Evolutionary conservation across 1,140 invertebrate species (phyloP), one percentile per base, ranked within the genome.

Genomic region (Mactra quadrangularis): DNA sequence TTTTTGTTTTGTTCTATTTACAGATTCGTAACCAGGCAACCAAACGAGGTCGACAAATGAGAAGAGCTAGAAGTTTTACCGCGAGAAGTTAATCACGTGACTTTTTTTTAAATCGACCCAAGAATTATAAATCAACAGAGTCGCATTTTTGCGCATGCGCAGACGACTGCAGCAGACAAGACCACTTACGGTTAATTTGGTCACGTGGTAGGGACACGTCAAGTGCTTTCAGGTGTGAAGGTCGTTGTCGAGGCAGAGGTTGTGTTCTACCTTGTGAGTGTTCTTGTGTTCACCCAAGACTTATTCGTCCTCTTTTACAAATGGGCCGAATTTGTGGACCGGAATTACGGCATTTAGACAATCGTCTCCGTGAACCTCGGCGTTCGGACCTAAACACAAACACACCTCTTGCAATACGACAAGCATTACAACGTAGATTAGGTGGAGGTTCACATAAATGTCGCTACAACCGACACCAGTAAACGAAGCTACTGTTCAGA

Each of bases 221-320:
- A n/a, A 55, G 55, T n/a, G 71, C 71, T 75, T 75, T 59, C 38
- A 75, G 45, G 35, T 75, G 71, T 60, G 55, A 57, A n/a, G 71
- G 71, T 11, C 7, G 38, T 1, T 75, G 71, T 38, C 53, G 15
- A 17, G 13, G 53, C 6, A 2, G 71, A 27, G 9, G 31, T 25
- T 75, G 71, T 27, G n/a, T 41, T 11, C 17, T 75, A 25, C 53
- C 53, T 1, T 75, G 71, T 29, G 31, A 75, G 22, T 75, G 71
- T 45, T 75, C 71, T 2, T 75, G 71, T 60, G 71, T 75, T 11
- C 19, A 75, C 33, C 52, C 52, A 15, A 11, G 52, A 45, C 33
- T 75, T 45, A 19, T 75, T 41, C 50, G 31, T 6, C 52, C 53
- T 33, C 35, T 75, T 11, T 15, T 27, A 22, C 31, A 31, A n/a